Evolutionary conservation across 1,140 invertebrate species (phyloP).

Genomic region (Melitaea cinxia): DNA sequence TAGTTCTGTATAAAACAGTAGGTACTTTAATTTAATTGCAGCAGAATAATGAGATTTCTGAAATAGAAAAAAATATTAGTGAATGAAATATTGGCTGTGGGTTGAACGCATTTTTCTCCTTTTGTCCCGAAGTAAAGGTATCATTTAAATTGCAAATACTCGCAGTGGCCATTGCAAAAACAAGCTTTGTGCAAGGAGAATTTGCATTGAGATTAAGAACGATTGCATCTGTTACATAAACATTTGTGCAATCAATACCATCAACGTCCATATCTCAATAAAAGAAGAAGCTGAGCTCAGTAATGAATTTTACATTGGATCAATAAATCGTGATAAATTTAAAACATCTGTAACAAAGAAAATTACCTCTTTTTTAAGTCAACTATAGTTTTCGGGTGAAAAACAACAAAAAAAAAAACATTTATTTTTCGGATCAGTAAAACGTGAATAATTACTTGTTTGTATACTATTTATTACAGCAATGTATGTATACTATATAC

Average conservation of each 20-base stretch:
- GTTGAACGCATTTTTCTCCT: background rate
- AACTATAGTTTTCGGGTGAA: no score
- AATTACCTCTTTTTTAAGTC: no score
- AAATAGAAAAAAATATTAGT: no score
- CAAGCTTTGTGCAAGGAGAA: conserved; percentile 27
- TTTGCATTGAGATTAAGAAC: conserved; percentile 37
- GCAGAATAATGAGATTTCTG: background rate
- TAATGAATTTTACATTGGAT: no score
- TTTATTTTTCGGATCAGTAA: no score
- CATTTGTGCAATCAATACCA: conserved; percentile 7
- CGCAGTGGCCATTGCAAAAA: conserved; percentile 16
- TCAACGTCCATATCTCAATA: background rate
- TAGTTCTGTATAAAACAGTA: background rate
- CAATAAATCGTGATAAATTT: no score
- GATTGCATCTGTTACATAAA: conserved; percentile 25
- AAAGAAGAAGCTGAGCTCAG: background rate
- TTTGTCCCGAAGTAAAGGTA: conserved; percentile 11
- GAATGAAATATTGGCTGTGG: background rate
- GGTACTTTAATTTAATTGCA: background rate
- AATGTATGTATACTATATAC: no score
- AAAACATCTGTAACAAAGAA: no score
- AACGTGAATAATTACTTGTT: no score
- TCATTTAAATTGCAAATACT: conserved; percentile 29
- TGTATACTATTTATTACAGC: no score
- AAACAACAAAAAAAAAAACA: no score